Conservation (phyloP, 1,140 invertebrate species). For the Piezodorus guildinii region DNA sequence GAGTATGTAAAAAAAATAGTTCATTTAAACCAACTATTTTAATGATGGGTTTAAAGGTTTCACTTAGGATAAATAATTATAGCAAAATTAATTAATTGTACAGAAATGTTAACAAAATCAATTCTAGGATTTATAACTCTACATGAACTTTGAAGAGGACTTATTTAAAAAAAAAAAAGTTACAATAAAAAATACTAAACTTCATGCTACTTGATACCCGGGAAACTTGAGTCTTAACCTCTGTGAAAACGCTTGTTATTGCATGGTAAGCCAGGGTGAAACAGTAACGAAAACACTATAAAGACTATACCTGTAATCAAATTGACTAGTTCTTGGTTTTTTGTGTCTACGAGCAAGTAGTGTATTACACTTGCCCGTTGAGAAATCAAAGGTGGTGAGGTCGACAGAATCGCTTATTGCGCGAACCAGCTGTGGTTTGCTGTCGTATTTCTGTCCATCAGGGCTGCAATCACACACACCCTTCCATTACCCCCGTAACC, state of each 20-base stretch:
- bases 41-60: too few relatives aligned
- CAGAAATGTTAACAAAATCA: too few relatives aligned
- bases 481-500: slow-evolving; percentile 12
- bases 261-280: too few relatives aligned
- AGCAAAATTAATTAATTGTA: too few relatives aligned
- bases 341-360: slow-evolving; percentile 49
- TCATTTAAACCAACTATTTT: too few relatives aligned
- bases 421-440: slow-evolving; percentile 65
- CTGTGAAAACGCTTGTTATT: background rate
- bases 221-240: background rate
- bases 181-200: too few relatives aligned
- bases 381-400: slow-evolving; percentile 70
- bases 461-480: slow-evolving; percentile 42
- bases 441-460: slow-evolving; percentile 66
- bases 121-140: too few relatives aligned
- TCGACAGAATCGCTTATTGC: slow-evolving; percentile 66
- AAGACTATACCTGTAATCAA: slow-evolving; percentile 48
- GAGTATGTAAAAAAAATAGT: too few relatives aligned
- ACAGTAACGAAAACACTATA: background rate
- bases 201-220: background rate
- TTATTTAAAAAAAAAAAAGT: too few relatives aligned
- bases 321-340: slow-evolving; percentile 46
- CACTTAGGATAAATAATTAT: too few relatives aligned
- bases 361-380: slow-evolving; percentile 59
- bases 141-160: too few relatives aligned